A percentile compares a stretch with the other conserved stretches of the same genome.
These are phyloP conservation scores for Ischnura elegans DNA, from an alignment of 2,888 invertebrate genomes.

Conservation along the genomic window DNA sequence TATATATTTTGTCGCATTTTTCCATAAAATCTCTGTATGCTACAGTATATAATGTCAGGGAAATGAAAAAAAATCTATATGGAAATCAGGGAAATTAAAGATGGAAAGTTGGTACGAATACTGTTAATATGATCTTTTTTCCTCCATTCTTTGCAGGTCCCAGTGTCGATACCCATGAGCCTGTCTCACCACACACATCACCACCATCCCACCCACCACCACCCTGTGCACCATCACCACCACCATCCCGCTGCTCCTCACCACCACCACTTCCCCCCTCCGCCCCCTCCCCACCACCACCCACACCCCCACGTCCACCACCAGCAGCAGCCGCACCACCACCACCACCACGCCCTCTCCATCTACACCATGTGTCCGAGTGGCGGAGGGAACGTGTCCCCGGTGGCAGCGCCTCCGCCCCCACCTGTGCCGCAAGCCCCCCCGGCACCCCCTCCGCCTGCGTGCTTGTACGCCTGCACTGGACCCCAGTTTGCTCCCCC, in stretches of 20 bases:
- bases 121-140: neutral
- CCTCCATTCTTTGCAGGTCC: conserved; percentile 74
- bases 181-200: conserved; percentile 75
- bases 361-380: conserved; percentile 52
- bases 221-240: conserved; percentile 75
- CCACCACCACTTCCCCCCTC: conserved; percentile 75
- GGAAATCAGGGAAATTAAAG: neutral
- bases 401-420: conserved; percentile 76
- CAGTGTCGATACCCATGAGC: conserved; percentile 73
- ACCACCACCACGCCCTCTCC: conserved; percentile 43
- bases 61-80: neutral
- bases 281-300: conserved; percentile 75
- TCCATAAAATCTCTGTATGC: no score
- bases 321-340: conserved; percentile 70
- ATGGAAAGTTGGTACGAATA: neutral
- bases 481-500: conserved; percentile 76
- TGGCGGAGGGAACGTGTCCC: conserved; percentile 74
- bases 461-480: conserved; percentile 75
- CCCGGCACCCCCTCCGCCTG: conserved; percentile 46
- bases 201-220: conserved; percentile 72
- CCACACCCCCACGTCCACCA: conserved; percentile 74
- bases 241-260: conserved; percentile 75
- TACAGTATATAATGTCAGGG: no score
- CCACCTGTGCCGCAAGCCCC: conserved; percentile 75
- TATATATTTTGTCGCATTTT: no score